Base-by-base conservation (phyloP, 1,140 invertebrate species). In the Saccostrea echinata region DNA sequence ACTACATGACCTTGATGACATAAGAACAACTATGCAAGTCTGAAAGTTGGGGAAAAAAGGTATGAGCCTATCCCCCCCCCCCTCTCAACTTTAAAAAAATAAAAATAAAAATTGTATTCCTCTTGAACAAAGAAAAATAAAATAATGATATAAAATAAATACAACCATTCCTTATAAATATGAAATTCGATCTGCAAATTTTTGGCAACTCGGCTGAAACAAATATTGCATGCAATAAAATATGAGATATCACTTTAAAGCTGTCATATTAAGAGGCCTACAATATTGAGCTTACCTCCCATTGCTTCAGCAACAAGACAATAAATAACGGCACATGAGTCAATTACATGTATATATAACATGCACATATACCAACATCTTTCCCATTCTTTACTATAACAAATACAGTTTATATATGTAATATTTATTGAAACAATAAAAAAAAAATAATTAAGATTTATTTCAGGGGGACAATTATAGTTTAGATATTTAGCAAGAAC, bases 241-340 rank as follows among this genome's bases (percentile, higher is more conserved):
- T 30, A 35, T 27, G 13, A 30, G 68, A 76, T 76, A 76, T 33
- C 68, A 76, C 68, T 33, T 16, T 35, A 16, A 76, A 76, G 68
- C 68, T 76, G 68, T 30, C 30, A 13, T 27, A 27, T 16, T 76
- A 76, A 13, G 9, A 30, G 27, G 68, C 68, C 68, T 76, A 76
- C 68, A 76, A 76, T 76, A 76, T 76, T 16, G 16, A 30, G 24
- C 68, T 76, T 76, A 76, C 68, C 68, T 76, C 68, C 68, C 35
- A 71, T 51, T 52, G 55, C 27, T 52, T 76, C 43, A 88, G 87
- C 83, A 76, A 52, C 64, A 76, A n/a, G 43, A 18, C n/a, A 33
- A 88, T 55, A 84, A 57, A 84, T 30, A 84, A 30, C 57, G 0
- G 68, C 84, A 64, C 43, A 84, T 84, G 35, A 76, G 68, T 18